Conservation (phyloP, 2,797 vertebrate genomes). For the Knipowitschia caucasica region DNA sequence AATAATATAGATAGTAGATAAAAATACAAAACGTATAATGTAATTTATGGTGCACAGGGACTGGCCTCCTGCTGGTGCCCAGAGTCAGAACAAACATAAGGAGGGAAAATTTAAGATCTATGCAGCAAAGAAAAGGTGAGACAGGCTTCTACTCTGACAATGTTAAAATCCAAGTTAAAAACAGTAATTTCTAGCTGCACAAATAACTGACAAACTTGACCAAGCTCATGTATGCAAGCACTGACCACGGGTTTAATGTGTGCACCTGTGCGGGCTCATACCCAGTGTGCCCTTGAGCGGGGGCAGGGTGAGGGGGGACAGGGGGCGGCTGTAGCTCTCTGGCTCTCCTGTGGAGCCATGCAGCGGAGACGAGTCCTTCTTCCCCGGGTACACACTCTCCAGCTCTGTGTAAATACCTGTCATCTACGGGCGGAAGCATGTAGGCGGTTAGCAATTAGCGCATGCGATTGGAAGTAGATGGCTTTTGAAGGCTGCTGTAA, state of each 20-base stretch:
- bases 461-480: constrained; percentile 9
- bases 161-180: no score
- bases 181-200: no score
- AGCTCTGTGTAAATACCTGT: constrained; percentile 93
- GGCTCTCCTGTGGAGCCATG: constrained; percentile 76
- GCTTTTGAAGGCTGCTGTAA: constrained; percentile 45
- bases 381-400: constrained; percentile 84
- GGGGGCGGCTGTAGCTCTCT: constrained; percentile 71
- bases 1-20: no score
- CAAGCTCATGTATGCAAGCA: no score
- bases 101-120: no score
- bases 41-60: no score
- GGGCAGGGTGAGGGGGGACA: constrained; percentile 74
- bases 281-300: constrained; percentile 72
- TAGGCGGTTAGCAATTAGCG: constrained; percentile 59
- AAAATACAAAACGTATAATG: no score
- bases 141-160: no score
- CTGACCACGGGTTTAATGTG: background rate
- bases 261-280: constrained; percentile 14
- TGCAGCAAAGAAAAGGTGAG: no score
- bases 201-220: no score
- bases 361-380: constrained; percentile 65
- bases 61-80: no score
- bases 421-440: constrained; percentile 82
- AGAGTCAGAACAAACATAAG: no score